Base-by-base conservation (phyloP, 2,113 vertebrate species). In the Catharus bicknelli region DNA sequence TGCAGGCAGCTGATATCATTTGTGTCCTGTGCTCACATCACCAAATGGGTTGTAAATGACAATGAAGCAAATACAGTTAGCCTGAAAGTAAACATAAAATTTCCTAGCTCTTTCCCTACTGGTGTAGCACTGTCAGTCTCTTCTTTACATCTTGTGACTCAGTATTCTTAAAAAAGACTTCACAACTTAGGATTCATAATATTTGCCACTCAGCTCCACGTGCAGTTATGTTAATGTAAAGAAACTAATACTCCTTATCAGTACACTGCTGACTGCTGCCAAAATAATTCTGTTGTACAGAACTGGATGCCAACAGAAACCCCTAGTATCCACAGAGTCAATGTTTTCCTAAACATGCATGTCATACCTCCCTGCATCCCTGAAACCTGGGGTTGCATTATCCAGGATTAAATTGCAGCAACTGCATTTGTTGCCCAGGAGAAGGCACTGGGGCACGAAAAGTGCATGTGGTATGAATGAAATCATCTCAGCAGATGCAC, bases 111-210 rank as follows among this genome's bases (percentile, higher is more conserved):
- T 83, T 91, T 90, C 15, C 27, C 34, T 76, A 38, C 16, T 51
- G 30, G 3, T 20, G 30, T 43, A 68, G 30, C 18, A 27, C n/a
- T 84, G 25, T 47, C 76, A 78, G 42, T 57, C 22, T 80, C 32
- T 75, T 92, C 45, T 70, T 91, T 76, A 43, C 5, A 13, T 61
- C 1, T 0, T 14, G 25, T 40, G 22, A 36, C 27, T 68, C 40
- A 11, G 4, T 63, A 38, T 9, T 79, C 45, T 54, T 62, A 26
- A 68, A 82, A 61, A 85, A 78, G 23, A 25, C 15, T 40, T 62
- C 15, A 36, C 1, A 1, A 30, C 1, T 3, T 48, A 83, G 36
- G 9, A 62, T 51, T 75, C 26, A 0, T 32, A n/a, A 29, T 21
- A 47, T 68, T 83, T 86, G 13, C 43, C 25, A 10, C 36, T 85